These are phyloP conservation scores for Notocelia uddmanniana DNA, from an alignment of 2,888 invertebrate genomes.

Conservation along the genomic window DNA sequence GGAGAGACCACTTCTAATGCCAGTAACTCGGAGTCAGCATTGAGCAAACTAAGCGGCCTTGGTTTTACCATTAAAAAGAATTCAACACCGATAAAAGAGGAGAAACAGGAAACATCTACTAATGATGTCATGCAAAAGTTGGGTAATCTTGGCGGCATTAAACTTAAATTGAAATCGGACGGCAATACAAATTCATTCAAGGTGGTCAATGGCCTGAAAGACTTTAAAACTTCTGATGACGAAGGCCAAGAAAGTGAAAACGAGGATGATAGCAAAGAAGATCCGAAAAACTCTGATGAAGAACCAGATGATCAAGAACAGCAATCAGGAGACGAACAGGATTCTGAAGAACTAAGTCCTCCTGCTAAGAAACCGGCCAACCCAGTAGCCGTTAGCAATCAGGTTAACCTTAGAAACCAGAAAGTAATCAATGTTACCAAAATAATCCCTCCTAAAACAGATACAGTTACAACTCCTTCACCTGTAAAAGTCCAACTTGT, in stretches of 20 bases:
- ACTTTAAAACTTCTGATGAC: slow-evolving; percentile 78
- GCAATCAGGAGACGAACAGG: slow-evolving; percentile 54
- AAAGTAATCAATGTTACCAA: slow-evolving; percentile 49
- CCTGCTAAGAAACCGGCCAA: slow-evolving; percentile 45
- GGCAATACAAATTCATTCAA: slow-evolving; percentile 76
- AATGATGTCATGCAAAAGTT: slow-evolving; percentile 73
- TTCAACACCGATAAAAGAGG: slow-evolving; percentile 71
- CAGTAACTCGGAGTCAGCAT: slow-evolving; percentile 65
- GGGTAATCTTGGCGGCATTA: slow-evolving; percentile 78
- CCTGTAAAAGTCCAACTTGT: slow-evolving; percentile 54
- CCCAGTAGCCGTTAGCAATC: not conserved
- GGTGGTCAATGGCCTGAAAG: slow-evolving; percentile 79
- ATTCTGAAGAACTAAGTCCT: slow-evolving; percentile 57
- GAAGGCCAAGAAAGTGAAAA: slow-evolving; percentile 70
- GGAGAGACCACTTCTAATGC: slow-evolving; percentile 53
- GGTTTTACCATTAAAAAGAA: slow-evolving; percentile 80
- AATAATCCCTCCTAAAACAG: slow-evolving; percentile 55
- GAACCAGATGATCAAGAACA: slow-evolving; percentile 51
- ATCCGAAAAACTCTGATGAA: slow-evolving; percentile 58
- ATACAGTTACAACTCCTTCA: slow-evolving; percentile 53
- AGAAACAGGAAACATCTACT: slow-evolving; percentile 59
- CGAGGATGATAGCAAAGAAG: slow-evolving; percentile 64
- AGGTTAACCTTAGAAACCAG: slow-evolving; percentile 47
- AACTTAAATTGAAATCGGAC: slow-evolving; percentile 79
- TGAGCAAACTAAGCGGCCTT: slow-evolving; percentile 77